These are phyloP conservation scores for Phenganax marumi DNA, from an alignment of 92 coral and sea anemone species.

Conservation along the genomic window DNA sequence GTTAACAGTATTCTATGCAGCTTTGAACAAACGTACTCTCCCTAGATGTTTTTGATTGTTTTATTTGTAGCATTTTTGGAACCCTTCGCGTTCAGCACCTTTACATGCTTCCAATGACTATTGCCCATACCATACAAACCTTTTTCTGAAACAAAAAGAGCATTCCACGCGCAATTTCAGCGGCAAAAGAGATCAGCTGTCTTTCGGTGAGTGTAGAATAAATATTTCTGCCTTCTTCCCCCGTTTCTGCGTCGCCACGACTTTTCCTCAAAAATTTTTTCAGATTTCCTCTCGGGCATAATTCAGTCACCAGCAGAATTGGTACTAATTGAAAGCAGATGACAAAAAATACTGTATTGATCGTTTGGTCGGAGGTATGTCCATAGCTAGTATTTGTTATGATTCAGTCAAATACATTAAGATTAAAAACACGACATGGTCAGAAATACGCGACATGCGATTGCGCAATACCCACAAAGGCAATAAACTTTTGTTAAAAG, in stretches of 20 bases:
- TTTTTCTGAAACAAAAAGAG: conserved; percentile 53
- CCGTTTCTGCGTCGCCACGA: conserved; percentile 21
- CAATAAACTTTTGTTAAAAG: no score
- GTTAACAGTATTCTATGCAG: no score
- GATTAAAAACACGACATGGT: not conserved
- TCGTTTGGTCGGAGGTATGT: no score
- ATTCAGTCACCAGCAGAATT: conserved; percentile 62
- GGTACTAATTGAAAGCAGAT: conserved; percentile 53
- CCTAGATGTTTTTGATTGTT: no score
- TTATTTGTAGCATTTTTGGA: no score
- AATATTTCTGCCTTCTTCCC: conserved; percentile 59
- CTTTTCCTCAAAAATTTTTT: conserved; percentile 58
- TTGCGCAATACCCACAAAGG: no score
- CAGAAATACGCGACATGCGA: no score
- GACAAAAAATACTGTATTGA: no score
- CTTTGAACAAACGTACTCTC: no score
- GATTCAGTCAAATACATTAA: not conserved
- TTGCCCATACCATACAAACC: not conserved
- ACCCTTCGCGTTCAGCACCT: no score
- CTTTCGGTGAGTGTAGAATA: conserved; percentile 73
- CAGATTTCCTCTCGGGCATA: conserved; percentile 69
- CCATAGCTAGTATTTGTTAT: no score
- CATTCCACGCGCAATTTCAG: conserved; percentile 75
- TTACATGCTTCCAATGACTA: not conserved
- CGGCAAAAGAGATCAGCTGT: conserved; percentile 69